A percentile compares a stretch with the other conserved stretches of the same genome.
Conservation (phyloP, 2,797 vertebrate species). For the Ctenochaetus hawaiiensis region DNA sequence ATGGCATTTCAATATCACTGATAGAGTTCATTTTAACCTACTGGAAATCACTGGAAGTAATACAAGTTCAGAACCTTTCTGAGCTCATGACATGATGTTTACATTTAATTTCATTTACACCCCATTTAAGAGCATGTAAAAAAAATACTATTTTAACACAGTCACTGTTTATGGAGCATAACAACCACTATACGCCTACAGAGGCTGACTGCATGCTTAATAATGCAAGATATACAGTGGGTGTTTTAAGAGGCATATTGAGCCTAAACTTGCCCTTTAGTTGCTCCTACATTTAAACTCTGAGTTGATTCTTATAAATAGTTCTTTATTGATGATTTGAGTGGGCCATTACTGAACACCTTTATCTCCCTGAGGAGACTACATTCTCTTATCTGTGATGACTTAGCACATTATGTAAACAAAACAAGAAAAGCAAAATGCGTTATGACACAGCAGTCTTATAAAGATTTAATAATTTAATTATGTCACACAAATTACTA, state of each 20-base stretch:
- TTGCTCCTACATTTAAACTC: background rate
- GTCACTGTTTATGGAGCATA: constrained; percentile 1
- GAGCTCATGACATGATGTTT: background rate
- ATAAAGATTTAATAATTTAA: background rate
- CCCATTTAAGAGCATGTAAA: background rate
- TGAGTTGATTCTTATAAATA: background rate
- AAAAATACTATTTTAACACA: background rate
- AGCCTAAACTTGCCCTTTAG: background rate
- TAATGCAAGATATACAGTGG: constrained; percentile 13
- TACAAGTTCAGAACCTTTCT: background rate
- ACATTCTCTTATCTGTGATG: background rate
- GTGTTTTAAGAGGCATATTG: constrained; percentile 13
- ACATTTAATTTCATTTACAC: background rate
- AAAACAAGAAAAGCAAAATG: background rate
- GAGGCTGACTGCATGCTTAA: constrained; percentile 1
- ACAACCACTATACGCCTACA: constrained; percentile 6
- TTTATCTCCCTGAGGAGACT: background rate
- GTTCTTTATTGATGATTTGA: background rate
- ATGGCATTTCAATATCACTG: background rate
- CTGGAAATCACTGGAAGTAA: background rate
- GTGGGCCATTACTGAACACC: background rate
- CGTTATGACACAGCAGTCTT: background rate
- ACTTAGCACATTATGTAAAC: background rate
- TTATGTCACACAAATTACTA: background rate
- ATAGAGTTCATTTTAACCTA: background rate